These are phyloP conservation scores for Microctonus brassicae DNA, from an alignment of 2,888 invertebrate species.

Conservation along the genomic window DNA sequence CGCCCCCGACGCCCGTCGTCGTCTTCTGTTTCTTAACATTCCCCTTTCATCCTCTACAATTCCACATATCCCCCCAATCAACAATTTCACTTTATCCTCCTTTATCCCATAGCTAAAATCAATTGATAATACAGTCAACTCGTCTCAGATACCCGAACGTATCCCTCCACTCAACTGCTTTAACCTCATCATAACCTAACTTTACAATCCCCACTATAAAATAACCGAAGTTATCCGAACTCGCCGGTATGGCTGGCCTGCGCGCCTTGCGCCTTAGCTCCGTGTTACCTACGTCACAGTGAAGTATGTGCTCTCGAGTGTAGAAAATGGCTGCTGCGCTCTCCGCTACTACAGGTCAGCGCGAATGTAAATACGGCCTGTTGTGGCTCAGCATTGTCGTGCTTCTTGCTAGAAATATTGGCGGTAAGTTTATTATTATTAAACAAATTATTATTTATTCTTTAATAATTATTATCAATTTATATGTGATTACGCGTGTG, in stretches of 20 bases:
- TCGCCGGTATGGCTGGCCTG: neutral
- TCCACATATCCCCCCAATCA: slow-evolving; percentile 1
- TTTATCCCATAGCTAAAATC: slow-evolving; percentile 19
- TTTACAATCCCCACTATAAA: neutral
- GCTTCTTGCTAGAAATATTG: slow-evolving; percentile 56
- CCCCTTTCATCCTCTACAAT: neutral
- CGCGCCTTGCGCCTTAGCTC: slow-evolving; percentile 36
- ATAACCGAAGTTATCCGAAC: slow-evolving; percentile 25
- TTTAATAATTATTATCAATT: too few species aligned
- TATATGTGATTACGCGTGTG: neutral
- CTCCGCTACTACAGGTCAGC: slow-evolving; percentile 61
- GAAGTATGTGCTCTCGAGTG: slow-evolving; percentile 67
- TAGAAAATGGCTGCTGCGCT: slow-evolving; percentile 69
- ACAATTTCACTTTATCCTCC: slow-evolving; percentile 23
- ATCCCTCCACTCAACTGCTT: neutral
- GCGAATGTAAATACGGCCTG: slow-evolving; percentile 63
- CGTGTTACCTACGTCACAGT: slow-evolving; percentile 52
- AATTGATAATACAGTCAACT: neutral
- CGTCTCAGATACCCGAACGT: slow-evolving; percentile 5
- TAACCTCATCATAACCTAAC: neutral
- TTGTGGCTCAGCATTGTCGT: slow-evolving; percentile 60
- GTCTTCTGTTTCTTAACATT: slow-evolving; percentile 1
- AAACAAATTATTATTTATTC: neutral
- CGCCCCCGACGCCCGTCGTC: slow-evolving; percentile 51
- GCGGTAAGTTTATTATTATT: slow-evolving; percentile 59